Evolutionary conservation across 2,888 invertebrate species (phyloP).

Genomic region (Phalera bucephala): DNA sequence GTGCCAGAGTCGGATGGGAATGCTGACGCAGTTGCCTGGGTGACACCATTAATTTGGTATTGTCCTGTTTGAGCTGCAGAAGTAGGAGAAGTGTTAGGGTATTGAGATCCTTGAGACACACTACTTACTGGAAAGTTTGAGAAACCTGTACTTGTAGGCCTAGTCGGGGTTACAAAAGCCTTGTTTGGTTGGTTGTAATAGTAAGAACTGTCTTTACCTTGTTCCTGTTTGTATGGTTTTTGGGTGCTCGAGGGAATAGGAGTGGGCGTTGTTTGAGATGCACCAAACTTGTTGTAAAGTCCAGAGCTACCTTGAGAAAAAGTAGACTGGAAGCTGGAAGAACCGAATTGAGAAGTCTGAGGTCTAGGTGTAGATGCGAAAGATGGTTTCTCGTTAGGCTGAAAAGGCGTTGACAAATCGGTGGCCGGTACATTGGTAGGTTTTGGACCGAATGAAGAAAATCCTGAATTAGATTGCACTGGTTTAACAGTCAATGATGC

Average conservation of each 20-base stretch:
- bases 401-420: slow-evolving; percentile 53
- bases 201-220: slow-evolving; percentile 49
- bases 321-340: neutral
- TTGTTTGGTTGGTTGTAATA: slow-evolving; percentile 57
- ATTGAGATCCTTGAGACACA: slow-evolving; percentile 17
- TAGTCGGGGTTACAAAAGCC: slow-evolving; percentile 40
- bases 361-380: neutral
- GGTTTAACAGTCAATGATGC: slow-evolving; percentile 5
- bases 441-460: slow-evolving; percentile 22
- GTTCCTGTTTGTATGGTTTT: slow-evolving; percentile 38
- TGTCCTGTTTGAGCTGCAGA: slow-evolving; percentile 17
- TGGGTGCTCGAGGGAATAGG: slow-evolving; percentile 18
- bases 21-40: slow-evolving; percentile 54
- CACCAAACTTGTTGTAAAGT: neutral
- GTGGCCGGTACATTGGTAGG: slow-evolving; percentile 44
- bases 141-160: slow-evolving; percentile 12
- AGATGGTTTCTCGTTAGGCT: slow-evolving; percentile 24
- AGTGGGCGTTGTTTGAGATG: slow-evolving; percentile 1
- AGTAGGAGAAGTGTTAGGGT: slow-evolving; percentile 28
- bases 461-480: slow-evolving; percentile 17
- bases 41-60: slow-evolving; percentile 37
- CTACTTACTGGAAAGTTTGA: no score
- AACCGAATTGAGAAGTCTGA: slow-evolving; percentile 1
- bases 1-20: slow-evolving; percentile 46
- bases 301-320: neutral